Percentiles rank a stretch among this genome's conserved stretches.
phyloP scores from a whole-genome alignment of 2,888 invertebrate genomes.

The Drosophila antonietae region DNA sequence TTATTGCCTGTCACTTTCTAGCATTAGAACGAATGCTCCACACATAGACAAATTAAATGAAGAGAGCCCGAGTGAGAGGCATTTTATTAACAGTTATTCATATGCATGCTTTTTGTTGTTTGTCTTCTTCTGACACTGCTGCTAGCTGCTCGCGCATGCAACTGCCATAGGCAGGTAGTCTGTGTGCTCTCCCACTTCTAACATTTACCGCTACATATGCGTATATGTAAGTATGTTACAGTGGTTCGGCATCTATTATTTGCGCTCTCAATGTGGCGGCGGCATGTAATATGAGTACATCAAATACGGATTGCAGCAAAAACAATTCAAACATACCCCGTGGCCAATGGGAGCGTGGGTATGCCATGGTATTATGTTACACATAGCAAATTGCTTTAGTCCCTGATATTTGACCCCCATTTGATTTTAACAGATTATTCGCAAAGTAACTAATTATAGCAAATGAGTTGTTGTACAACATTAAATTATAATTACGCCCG shows the following conservation, averaged over 20 bases:
- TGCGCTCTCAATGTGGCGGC: neutral
- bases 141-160: slow-evolving; percentile 3
- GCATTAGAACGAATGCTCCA: neutral
- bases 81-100: slow-evolving; percentile 1
- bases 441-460: slow-evolving; percentile 1
- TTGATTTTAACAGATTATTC: slow-evolving; percentile 6
- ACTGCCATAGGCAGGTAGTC: neutral
- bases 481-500: slow-evolving; percentile 2
- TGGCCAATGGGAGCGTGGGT: neutral
- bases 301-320: neutral
- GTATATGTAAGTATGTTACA: neutral
- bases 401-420: slow-evolving; percentile 3
- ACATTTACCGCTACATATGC: neutral
- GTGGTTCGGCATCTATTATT: neutral
- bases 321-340: neutral
- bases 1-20: neutral
- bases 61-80: neutral
- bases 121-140: neutral
- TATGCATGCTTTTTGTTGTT: neutral
- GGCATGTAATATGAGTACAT: neutral
- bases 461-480: neutral
- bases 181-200: no score
- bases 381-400: neutral
- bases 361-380: neutral
- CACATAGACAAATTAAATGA: neutral